Conservation (phyloP, 2,888 invertebrate genomes). For the Scotopteryx bipunctaria region DNA sequence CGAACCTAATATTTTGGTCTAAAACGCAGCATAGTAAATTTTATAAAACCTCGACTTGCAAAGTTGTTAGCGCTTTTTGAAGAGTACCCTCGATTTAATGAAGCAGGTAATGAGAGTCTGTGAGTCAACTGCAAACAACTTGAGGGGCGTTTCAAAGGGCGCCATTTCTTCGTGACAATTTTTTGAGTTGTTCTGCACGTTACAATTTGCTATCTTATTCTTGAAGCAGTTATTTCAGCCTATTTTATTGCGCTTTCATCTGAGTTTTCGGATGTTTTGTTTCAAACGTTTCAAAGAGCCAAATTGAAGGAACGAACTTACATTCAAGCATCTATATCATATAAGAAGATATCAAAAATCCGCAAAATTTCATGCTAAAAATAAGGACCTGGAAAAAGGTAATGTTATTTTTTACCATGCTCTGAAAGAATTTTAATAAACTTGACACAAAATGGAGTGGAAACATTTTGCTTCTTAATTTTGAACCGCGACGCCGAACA, state of each 20-base stretch:
- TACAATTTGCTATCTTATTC: too few relatives aligned
- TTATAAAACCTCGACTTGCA: constrained; percentile 16
- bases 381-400: constrained; percentile 12
- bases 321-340: too few relatives aligned
- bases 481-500: constrained; percentile 36
- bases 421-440: constrained; percentile 40
- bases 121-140: constrained; percentile 65
- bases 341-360: too few relatives aligned
- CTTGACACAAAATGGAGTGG: constrained; percentile 47
- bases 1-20: too few relatives aligned
- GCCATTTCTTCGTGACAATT: background rate
- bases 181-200: too few relatives aligned
- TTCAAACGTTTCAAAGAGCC: too few relatives aligned
- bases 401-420: constrained; percentile 21
- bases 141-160: constrained; percentile 39
- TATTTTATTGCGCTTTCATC: too few relatives aligned
- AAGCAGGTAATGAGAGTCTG: constrained; percentile 70
- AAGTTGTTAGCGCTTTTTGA: constrained; percentile 50
- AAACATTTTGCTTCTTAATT: constrained; percentile 50
- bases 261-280: too few relatives aligned
- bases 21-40: too few relatives aligned
- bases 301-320: too few relatives aligned
- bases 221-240: too few relatives aligned
- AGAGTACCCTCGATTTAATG: constrained; percentile 70
- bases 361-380: constrained; percentile 1